Conservation (phyloP, 2,113 vertebrate genomes). For the Onychorhynchus coronatus region DNA sequence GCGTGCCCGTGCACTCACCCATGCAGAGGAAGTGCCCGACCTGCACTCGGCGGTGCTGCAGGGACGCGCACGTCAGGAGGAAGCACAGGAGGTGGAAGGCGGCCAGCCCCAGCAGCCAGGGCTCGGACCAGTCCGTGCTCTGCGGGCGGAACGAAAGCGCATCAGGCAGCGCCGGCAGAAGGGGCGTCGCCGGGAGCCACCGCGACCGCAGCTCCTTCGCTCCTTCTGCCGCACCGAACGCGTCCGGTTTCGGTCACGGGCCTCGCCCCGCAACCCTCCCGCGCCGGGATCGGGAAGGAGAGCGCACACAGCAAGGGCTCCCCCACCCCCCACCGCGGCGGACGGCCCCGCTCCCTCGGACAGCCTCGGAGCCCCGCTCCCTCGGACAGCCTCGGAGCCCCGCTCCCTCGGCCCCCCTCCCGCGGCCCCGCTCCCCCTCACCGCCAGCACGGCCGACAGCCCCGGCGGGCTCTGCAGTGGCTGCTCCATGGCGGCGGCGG, state of each 20-base stretch:
- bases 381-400: too few species aligned
- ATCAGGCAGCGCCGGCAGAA: not conserved
- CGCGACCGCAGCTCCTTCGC: not conserved
- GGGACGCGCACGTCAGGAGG: slow-evolving; percentile 78
- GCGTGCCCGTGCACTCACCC: slow-evolving; percentile 70
- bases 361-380: too few species aligned
- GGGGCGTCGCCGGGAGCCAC: fast-evolving
- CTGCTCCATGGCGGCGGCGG: not conserved
- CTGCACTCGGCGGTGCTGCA: slow-evolving; percentile 83
- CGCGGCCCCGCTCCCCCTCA: not conserved
- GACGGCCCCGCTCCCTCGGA: not conserved
- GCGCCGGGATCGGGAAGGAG: not conserved
- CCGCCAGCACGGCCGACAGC: not conserved
- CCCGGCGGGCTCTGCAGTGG: not conserved
- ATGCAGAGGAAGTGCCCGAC: slow-evolving; percentile 87
- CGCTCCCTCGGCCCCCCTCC: too few species aligned
- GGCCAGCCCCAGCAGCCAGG: slow-evolving; percentile 85
- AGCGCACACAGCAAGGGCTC: not conserved
- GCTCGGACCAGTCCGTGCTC: slow-evolving; percentile 91
- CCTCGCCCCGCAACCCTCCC: not conserved
- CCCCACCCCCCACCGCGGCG: not conserved
- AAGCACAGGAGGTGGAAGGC: slow-evolving; percentile 86
- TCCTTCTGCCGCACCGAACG: not conserved
- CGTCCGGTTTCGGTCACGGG: not conserved
- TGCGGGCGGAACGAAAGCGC: not conserved